Percentiles rank a stretch among this genome's conserved stretches.
Evolutionary conservation across 1,140 invertebrate genomes (phyloP).

Genomic region (Sitodiplosis mosellana): DNA sequence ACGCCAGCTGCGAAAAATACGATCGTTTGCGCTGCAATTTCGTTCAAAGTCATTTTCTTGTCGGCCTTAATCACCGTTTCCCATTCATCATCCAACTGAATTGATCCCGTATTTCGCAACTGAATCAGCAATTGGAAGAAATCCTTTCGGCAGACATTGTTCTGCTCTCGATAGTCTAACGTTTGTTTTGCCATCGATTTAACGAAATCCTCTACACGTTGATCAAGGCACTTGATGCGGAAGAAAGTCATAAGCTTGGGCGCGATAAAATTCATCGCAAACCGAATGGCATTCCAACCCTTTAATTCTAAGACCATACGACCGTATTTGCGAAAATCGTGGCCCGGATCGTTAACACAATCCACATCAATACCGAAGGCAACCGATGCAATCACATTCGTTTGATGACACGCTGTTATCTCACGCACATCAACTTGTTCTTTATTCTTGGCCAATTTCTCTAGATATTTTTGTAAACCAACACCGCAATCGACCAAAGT

Average conservation of each 20-base stretch:
- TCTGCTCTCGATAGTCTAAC: conserved; percentile 15
- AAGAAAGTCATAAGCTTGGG: conserved; percentile 9
- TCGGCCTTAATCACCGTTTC: background rate
- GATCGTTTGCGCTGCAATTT: conserved; percentile 27
- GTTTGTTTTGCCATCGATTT: conserved; percentile 11
- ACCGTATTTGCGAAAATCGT: conserved; percentile 13
- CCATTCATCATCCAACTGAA: background rate
- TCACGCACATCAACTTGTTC: too few relatives aligned
- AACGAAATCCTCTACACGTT: conserved; percentile 14
- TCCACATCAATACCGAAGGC: conserved; percentile 9
- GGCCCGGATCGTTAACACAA: conserved; percentile 12
- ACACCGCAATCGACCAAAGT: too few relatives aligned
- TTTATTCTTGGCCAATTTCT: too few relatives aligned
- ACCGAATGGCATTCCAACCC: conserved; percentile 1
- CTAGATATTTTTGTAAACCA: too few relatives aligned
- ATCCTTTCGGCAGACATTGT: conserved; percentile 12
- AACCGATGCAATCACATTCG: too few relatives aligned
- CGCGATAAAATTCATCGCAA: conserved; percentile 5
- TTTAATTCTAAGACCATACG: conserved; percentile 9
- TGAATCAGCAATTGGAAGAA: conserved; percentile 12
- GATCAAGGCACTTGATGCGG: conserved; percentile 5
- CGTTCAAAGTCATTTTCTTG: conserved; percentile 1
- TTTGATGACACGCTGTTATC: too few relatives aligned
- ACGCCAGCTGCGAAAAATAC: conserved; percentile 41
- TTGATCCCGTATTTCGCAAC: background rate